Evolutionary conservation across 2,888 invertebrate genomes (phyloP).

Genomic region (Rotaria macrura): DNA sequence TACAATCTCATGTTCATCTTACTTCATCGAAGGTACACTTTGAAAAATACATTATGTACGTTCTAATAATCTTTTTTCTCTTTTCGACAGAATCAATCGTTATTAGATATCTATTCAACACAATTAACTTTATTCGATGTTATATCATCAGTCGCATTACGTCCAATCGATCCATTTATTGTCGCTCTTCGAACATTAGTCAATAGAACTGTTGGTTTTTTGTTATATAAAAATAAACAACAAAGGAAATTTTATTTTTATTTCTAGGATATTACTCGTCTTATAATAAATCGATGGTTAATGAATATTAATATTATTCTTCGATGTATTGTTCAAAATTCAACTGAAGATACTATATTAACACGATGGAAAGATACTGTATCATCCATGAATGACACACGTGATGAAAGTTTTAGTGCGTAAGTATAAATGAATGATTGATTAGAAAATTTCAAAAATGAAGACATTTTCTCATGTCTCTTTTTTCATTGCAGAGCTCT

Average conservation of each 20-base stretch:
- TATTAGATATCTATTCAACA: background rate
- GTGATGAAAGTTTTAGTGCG: constrained; percentile 4
- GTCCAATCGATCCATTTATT: background rate
- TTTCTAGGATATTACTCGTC: background rate
- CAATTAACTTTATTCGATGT: constrained; percentile 2
- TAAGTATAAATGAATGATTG: background rate
- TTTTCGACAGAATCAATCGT: background rate
- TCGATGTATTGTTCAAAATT: background rate
- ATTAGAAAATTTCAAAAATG: background rate
- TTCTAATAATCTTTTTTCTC: too few species aligned
- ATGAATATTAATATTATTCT: background rate
- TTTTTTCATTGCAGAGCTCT: background rate
- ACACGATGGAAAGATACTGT: background rate
- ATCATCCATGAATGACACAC: background rate
- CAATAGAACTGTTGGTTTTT: background rate
- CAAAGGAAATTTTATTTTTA: too few species aligned
- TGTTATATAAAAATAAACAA: background rate
- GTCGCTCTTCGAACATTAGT: background rate
- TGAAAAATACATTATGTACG: too few species aligned
- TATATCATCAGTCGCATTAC: constrained; percentile 10
- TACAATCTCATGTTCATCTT: background rate
- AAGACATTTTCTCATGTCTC: too few species aligned
- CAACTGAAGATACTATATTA: constrained; percentile 10
- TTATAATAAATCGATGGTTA: background rate
- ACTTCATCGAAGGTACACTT: background rate